These are phyloP conservation scores for Drosophila ohnishii DNA, from an alignment of 1,140 invertebrate genomes.

Conservation along the genomic window DNA sequence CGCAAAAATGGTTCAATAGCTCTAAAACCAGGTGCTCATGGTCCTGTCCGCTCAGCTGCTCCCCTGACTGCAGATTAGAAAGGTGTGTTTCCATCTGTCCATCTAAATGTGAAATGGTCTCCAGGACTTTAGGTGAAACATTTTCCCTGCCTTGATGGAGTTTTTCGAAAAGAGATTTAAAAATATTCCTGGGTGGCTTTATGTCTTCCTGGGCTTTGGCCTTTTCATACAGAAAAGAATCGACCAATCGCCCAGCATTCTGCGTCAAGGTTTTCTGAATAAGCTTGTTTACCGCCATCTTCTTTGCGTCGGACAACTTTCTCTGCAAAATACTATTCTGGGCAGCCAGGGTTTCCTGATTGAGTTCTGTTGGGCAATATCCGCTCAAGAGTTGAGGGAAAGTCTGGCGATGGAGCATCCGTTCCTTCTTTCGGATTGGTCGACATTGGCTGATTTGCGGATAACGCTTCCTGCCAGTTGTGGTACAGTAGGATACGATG, in stretches of 20 bases:
- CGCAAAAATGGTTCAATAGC: not conserved
- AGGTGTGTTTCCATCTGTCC: not conserved
- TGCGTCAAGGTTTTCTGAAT: not conserved
- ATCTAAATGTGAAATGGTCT: not conserved
- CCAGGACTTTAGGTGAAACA: not conserved
- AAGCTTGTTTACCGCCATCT: not conserved
- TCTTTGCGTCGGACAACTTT: not conserved
- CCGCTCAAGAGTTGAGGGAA: not conserved
- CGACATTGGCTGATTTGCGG: too few relatives aligned
- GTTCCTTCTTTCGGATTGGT: too few relatives aligned
- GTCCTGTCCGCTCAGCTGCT: not conserved
- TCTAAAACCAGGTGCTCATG: too few relatives aligned
- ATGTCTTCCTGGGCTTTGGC: not conserved
- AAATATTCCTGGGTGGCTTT: not conserved
- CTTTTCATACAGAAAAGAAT: not conserved
- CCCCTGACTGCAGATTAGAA: not conserved
- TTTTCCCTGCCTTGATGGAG: not conserved
- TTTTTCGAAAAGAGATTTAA: not conserved
- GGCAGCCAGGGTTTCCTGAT: not conserved
- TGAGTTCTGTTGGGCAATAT: not conserved
- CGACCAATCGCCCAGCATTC: not conserved
- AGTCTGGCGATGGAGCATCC: not conserved
- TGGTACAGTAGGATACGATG: slow-evolving; percentile 1
- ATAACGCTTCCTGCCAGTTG: slow-evolving; percentile 18
- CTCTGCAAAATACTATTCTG: slow-evolving; percentile 2